A percentile compares a stretch with the other conserved stretches of the same genome.
These are phyloP conservation scores for Meleagris gallopavo DNA, from an alignment of 2,113 vertebrate genomes.

Conservation along the genomic window DNA sequence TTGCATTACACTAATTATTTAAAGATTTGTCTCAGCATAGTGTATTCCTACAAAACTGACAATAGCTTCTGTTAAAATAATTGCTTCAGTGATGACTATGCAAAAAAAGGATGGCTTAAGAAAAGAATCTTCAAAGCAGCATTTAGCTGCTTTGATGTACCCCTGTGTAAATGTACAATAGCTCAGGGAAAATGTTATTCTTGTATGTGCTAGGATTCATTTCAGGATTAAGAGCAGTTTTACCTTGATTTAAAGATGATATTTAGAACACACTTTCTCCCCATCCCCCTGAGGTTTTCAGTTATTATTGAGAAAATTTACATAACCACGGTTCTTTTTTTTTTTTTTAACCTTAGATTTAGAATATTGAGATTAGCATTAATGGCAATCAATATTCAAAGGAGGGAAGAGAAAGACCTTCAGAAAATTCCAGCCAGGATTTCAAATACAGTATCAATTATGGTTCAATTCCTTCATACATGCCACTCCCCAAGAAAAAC, in stretches of 20 bases:
- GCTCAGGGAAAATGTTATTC: neutral
- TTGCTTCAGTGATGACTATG: neutral
- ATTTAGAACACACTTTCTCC: neutral
- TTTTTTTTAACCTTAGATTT: neutral
- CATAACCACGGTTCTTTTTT: accelerated
- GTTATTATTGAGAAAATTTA: neutral
- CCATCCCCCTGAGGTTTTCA: neutral
- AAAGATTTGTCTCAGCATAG: neutral
- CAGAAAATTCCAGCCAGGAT: neutral
- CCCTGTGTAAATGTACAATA: neutral
- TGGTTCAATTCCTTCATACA: neutral
- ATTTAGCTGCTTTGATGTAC: neutral
- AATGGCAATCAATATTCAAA: neutral
- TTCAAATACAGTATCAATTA: neutral
- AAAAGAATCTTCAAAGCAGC: neutral
- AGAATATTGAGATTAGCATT: neutral
- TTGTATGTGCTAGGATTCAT: neutral
- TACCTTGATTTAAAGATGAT: neutral
- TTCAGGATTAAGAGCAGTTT: neutral
- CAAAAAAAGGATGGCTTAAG: neutral
- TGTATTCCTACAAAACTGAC: neutral
- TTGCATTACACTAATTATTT: neutral
- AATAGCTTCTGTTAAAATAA: neutral
- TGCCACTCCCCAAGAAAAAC: neutral
- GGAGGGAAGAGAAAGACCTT: neutral